These are phyloP conservation scores for Vanessa atalanta DNA, from an alignment of 1,140 invertebrate species.

Conservation along the genomic window DNA sequence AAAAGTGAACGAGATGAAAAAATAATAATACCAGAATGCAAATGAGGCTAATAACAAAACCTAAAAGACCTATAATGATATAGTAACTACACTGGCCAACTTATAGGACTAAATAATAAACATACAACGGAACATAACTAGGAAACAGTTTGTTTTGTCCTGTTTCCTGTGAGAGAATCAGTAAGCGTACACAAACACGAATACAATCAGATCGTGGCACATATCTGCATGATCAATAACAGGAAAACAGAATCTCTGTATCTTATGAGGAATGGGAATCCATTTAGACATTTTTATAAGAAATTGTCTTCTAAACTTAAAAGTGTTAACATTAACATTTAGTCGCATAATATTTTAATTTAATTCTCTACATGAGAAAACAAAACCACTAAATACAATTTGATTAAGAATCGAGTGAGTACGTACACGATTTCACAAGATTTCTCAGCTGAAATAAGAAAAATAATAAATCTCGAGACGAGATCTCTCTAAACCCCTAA, in stretches of 20 bases:
- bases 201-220: conserved; percentile 9
- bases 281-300: no score
- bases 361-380: neutral
- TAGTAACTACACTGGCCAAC: neutral
- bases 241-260: neutral
- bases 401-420: neutral
- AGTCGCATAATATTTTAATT: no score
- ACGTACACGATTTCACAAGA: neutral
- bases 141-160: neutral
- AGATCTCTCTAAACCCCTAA: conserved; percentile 9
- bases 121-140: neutral
- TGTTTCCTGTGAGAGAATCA: neutral
- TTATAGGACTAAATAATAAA: neutral
- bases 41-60: neutral
- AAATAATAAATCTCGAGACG: conserved; percentile 7
- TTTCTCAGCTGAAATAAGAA: neutral
- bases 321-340: no score
- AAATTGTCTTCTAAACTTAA: no score
- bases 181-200: neutral
- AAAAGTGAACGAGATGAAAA: no score
- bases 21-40: neutral
- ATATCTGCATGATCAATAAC: conserved; percentile 17
- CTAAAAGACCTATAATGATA: neutral
- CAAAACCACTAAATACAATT: neutral
- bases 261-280: neutral